Conservation (phyloP, 1,140 invertebrate species). For the Bradysia coprophila region DNA sequence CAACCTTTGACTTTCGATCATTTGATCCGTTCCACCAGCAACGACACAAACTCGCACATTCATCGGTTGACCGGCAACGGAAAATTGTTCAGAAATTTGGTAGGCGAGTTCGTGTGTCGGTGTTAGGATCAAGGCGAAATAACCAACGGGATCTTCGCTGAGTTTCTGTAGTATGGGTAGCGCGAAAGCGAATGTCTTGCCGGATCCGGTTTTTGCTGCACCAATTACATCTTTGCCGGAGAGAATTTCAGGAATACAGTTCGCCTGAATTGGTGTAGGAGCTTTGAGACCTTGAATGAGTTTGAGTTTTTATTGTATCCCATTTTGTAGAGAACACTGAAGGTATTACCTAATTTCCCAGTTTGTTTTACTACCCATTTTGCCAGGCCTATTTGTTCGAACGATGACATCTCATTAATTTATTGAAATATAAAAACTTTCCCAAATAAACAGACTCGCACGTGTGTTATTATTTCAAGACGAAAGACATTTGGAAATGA, state of each 20-base stretch:
- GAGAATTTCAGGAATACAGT: conserved; percentile 67
- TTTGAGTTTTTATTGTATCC: no score
- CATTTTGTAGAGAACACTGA: no score
- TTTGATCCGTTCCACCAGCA: conserved; percentile 86
- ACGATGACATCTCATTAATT: no score
- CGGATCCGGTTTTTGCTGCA: conserved; percentile 91
- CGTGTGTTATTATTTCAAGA: no score
- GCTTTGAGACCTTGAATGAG: conserved; percentile 61
- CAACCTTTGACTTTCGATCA: conserved; percentile 72
- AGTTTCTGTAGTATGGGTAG: conserved; percentile 85
- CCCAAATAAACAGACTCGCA: no score
- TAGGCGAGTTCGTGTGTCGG: conserved; percentile 91
- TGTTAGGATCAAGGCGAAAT: conserved; percentile 88
- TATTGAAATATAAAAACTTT: no score
- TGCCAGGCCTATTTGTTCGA: no score
- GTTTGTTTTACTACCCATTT: no score
- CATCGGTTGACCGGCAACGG: conserved; percentile 68
- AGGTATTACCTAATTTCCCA: no score
- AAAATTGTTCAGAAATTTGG: conserved; percentile 86
- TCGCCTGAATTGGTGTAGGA: conserved; percentile 71
- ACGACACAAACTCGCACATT: conserved; percentile 66
- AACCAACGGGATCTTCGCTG: conserved; percentile 80
- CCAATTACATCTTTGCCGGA: conserved; percentile 79
- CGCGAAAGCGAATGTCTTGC: conserved; percentile 94
- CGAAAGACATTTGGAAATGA: no score